Evolutionary conservation across 2,113 vertebrate genomes (phyloP).

Genomic region (Globicephala melas): DNA sequence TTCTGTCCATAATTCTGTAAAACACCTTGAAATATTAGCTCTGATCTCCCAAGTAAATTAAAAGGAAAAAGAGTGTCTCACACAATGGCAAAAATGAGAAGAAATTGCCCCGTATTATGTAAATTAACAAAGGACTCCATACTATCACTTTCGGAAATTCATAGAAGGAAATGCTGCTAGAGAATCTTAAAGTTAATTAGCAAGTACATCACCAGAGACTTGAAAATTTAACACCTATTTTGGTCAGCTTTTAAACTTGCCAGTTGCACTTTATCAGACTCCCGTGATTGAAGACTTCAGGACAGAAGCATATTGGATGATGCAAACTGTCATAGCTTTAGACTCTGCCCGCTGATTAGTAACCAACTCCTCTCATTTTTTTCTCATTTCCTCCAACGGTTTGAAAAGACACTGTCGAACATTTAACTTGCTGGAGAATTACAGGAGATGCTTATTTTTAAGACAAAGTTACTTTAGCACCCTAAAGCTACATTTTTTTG

Average conservation of each 20-base stretch:
- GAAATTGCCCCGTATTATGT: not conserved
- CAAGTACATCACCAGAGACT: slow-evolving; percentile 1
- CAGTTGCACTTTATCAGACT: slow-evolving; percentile 24
- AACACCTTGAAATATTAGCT: not conserved
- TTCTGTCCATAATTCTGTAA: not conserved
- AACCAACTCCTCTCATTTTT: not conserved
- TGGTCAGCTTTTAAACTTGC: not conserved
- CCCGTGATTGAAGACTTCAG: not conserved
- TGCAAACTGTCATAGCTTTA: not conserved
- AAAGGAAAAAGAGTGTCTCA: not conserved
- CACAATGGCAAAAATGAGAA: not conserved
- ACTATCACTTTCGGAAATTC: not conserved
- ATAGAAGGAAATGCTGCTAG: not conserved
- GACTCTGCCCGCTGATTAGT: not conserved
- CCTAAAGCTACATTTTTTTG: not conserved
- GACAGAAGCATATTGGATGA: not conserved
- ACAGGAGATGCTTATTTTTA: not conserved
- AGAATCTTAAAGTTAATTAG: slow-evolving; percentile 52
- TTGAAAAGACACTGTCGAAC: not conserved
- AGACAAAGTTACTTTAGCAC: not conserved
- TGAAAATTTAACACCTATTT: slow-evolving; percentile 30
- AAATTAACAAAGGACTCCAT: not conserved
- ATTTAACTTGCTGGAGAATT: not conserved
- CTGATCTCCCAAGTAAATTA: not conserved
- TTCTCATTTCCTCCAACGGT: not conserved